Conservation (phyloP, 2,888 invertebrate species). For the Drosophila nr. perissopoda region DNA sequence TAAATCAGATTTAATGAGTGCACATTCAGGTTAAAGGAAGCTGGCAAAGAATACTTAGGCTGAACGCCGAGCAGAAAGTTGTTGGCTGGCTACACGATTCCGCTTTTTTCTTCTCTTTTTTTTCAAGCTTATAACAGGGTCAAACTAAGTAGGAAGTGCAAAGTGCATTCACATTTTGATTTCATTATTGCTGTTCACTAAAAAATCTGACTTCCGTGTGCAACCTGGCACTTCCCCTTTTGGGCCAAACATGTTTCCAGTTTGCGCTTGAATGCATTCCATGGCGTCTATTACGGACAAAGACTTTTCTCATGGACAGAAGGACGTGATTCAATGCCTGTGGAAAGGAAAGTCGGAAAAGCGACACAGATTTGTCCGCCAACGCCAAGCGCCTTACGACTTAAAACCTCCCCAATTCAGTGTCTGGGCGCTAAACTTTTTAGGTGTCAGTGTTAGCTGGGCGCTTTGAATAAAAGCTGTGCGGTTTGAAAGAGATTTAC, state of each 20-base stretch:
- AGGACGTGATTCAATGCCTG: constrained; percentile 38
- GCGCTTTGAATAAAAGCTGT: constrained; percentile 48
- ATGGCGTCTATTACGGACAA: constrained; percentile 44
- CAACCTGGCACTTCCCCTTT: constrained; percentile 57
- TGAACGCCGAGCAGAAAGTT: background rate
- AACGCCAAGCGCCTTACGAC: constrained; percentile 16
- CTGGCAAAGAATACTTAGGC: constrained; percentile 16
- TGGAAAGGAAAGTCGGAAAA: constrained; percentile 41
- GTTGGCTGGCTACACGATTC: constrained; percentile 9
- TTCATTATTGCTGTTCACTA: constrained; percentile 71
- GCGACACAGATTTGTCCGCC: constrained; percentile 21
- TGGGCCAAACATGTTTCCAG: background rate
- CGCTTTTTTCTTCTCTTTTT: constrained; percentile 2
- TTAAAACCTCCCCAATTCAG: constrained; percentile 33
- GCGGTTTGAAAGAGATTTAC: constrained; percentile 64
- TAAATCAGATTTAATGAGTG: constrained; percentile 71
- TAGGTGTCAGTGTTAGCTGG: constrained; percentile 44
- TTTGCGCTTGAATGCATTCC: constrained; percentile 42
- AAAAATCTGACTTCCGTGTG: constrained; percentile 79
- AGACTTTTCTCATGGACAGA: constrained; percentile 21
- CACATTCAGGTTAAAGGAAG: constrained; percentile 48
- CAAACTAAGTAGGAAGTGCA: constrained; percentile 79
- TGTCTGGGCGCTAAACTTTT: constrained; percentile 59
- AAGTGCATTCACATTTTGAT: constrained; percentile 81
- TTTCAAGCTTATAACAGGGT: constrained; percentile 63